phyloP scores from a whole-genome alignment of 1,140 invertebrate species.

The Heterodera carotae region DNA sequence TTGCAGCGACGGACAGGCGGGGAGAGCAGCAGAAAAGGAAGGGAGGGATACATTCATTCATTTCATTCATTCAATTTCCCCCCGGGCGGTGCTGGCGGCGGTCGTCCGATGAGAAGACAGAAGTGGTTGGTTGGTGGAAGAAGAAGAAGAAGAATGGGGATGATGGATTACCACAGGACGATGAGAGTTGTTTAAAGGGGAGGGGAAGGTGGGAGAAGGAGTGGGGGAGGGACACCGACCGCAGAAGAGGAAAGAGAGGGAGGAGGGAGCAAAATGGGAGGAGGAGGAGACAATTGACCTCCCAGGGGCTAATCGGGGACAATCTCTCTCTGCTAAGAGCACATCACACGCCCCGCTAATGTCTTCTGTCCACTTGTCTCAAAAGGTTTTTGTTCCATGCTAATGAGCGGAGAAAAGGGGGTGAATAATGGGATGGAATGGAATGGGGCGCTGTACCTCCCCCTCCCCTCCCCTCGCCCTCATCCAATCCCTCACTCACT shows the following conservation, averaged over 20 bases:
- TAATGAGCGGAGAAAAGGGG: background rate
- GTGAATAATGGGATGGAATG: background rate
- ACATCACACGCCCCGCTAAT: too few species aligned
- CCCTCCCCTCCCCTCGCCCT: background rate
- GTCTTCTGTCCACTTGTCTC: background rate
- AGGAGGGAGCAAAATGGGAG: background rate
- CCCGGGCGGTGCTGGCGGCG: background rate
- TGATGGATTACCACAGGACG: background rate
- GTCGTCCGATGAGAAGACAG: background rate
- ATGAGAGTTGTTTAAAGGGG: slow-evolving; percentile 2
- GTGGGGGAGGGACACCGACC: background rate
- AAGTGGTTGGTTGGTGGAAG: background rate
- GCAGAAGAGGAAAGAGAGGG: background rate
- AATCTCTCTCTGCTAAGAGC: background rate
- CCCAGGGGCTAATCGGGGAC: background rate
- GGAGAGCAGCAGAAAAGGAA: background rate
- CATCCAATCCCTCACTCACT: background rate
- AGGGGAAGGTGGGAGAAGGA: background rate
- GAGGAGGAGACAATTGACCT: background rate
- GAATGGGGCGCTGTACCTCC: background rate
- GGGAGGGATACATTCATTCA: background rate
- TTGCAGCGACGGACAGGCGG: background rate
- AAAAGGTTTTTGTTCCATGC: slow-evolving; percentile 2
- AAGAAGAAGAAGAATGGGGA: background rate
- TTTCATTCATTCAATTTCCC: background rate